Conservation (phyloP, 1,140 invertebrate genomes). For the Brachionus angularis region DNA sequence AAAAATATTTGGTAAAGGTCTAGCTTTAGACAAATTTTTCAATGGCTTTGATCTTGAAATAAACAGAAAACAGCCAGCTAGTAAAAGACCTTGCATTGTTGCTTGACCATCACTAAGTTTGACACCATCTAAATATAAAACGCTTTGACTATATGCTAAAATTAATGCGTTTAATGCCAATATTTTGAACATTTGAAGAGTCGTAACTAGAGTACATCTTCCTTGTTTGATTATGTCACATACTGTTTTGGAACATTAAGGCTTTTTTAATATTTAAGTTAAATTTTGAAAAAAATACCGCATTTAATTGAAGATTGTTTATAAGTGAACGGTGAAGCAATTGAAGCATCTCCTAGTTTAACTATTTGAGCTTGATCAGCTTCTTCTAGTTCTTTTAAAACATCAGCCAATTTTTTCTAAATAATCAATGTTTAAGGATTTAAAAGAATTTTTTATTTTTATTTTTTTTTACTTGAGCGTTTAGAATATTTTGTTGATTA, state of each 20-base stretch:
- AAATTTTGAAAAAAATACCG: conserved; percentile 64
- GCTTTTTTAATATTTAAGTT: conserved; percentile 47
- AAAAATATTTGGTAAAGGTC: conserved; percentile 96
- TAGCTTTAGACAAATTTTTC: conserved; percentile 81
- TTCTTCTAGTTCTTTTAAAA: conserved; percentile 67
- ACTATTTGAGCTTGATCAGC: conserved; percentile 81
- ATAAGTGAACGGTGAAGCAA: conserved; percentile 97
- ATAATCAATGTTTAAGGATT: not conserved
- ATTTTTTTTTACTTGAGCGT: conserved; percentile 20
- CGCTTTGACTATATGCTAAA: conserved; percentile 94
- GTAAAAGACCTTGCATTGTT: conserved; percentile 80
- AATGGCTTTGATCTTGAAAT: conserved; percentile 94
- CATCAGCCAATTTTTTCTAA: conserved; percentile 23
- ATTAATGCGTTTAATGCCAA: conserved; percentile 96
- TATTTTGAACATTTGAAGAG: conserved; percentile 99
- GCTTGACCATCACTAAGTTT: conserved; percentile 96
- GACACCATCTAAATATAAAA: conserved; percentile 93
- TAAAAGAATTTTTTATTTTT: not conserved
- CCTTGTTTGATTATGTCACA: conserved; percentile 99
- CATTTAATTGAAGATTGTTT: conserved; percentile 93
- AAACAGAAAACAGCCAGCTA: conserved; percentile 94
- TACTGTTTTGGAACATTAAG: no score
- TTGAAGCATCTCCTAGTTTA: conserved; percentile 93
- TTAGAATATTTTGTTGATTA: conserved; percentile 9
- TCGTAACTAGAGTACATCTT: conserved; percentile 94